Percentiles rank a stretch among this genome's conserved stretches.
phyloP scores from a whole-genome alignment of 2,113 vertebrate genomes.

The Bufo bufo region DNA sequence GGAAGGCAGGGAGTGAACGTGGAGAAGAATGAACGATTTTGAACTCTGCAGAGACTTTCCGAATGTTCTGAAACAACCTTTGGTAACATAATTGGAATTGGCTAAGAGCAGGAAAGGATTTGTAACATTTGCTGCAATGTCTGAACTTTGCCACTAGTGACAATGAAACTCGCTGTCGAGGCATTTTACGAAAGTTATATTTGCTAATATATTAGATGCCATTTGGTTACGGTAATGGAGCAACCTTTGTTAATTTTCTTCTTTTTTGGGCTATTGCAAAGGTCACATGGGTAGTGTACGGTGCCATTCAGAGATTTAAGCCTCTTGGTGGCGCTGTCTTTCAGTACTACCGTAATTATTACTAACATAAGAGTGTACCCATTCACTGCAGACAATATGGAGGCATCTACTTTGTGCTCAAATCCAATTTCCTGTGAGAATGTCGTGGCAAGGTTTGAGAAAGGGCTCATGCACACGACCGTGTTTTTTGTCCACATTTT shows the following conservation, averaged over 20 bases:
- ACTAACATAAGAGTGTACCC: no score
- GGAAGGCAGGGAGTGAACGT: no score
- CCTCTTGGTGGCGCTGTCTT: neutral
- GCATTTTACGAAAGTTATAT: neutral
- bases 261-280: neutral
- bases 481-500: no score
- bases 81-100: neutral
- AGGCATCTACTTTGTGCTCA: neutral
- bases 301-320: neutral
- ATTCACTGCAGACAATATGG: neutral
- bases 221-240: neutral
- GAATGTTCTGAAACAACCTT: neutral
- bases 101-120: neutral
- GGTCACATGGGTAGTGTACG: neutral
- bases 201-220: neutral
- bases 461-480: no score
- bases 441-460: neutral
- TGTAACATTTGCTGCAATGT: slow-evolving; percentile 6
- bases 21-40: neutral
- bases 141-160: slow-evolving; percentile 4
- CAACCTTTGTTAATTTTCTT: neutral
- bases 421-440: neutral
- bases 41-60: slow-evolving; percentile 28
- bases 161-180: neutral
- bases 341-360: neutral